Percentiles rank a stretch among this genome's conserved stretches.
phyloP scores from a whole-genome alignment of 2,888 invertebrate genomes.

The Lasioglossum figueresi region DNA sequence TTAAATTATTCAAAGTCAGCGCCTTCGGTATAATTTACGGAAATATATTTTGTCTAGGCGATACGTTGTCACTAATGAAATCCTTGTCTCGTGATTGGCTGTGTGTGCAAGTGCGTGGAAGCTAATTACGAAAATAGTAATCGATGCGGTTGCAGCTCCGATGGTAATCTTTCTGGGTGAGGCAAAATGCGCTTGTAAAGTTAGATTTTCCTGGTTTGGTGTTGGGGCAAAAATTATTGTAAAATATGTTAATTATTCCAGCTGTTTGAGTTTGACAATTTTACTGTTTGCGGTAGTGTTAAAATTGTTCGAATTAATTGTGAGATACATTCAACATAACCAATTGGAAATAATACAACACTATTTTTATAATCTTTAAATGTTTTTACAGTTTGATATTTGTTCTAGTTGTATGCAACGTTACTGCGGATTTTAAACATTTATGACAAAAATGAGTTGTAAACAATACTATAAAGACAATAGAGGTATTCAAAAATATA shows the following conservation, averaged over 20 bases:
- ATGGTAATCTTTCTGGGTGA: not conserved
- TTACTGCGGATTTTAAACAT: too few relatives aligned
- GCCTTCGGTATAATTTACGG: not conserved
- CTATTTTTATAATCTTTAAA: too few relatives aligned
- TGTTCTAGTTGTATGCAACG: too few relatives aligned
- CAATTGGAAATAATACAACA: too few relatives aligned
- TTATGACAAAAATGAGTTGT: too few relatives aligned
- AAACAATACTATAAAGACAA: too few relatives aligned
- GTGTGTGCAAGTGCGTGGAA: not conserved
- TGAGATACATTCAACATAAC: too few relatives aligned
- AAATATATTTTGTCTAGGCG: conserved; percentile 26
- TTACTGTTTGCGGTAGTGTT: not conserved
- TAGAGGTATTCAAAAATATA: too few relatives aligned
- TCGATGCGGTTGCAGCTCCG: not conserved
- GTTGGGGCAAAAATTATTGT: not conserved
- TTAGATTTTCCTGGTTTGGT: not conserved
- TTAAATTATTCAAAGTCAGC: conserved; percentile 1
- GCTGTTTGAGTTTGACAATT: not conserved
- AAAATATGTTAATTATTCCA: not conserved
- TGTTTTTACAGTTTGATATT: too few relatives aligned
- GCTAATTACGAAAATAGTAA: conserved; percentile 19
- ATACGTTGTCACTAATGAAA: conserved; percentile 53
- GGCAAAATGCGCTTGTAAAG: not conserved
- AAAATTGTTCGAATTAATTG: too few relatives aligned
- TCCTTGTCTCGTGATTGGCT: conserved; percentile 33